These are phyloP conservation scores for Rhopilema esculentum DNA, from an alignment of 30 jellyfish, hydroid and myxozoan species.

Conservation along the genomic window DNA sequence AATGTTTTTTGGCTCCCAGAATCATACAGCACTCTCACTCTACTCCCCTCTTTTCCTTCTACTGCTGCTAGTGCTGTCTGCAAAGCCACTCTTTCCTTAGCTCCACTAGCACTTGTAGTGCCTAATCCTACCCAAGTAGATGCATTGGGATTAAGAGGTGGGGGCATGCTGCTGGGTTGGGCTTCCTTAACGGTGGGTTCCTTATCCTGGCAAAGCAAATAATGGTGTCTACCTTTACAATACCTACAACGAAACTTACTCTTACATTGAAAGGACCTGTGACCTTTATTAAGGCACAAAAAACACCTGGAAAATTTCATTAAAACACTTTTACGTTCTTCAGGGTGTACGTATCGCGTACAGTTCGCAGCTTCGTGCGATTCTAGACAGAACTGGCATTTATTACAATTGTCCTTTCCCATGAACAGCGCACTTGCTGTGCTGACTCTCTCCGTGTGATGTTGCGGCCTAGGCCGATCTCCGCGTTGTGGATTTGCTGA, in stretches of 20 bases:
- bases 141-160: not conserved
- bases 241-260: slow-evolving; percentile 10
- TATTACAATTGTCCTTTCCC: slow-evolving; percentile 14
- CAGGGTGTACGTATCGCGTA: slow-evolving; percentile 5
- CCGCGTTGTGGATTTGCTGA: not conserved
- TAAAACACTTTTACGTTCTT: slow-evolving; percentile 14
- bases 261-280: slow-evolving; percentile 16
- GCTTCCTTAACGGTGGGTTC: slow-evolving; percentile 16
- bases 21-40: slow-evolving; percentile 36
- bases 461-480: slow-evolving; percentile 2
- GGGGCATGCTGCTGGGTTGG: slow-evolving; percentile 1
- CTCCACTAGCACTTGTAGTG: slow-evolving; percentile 7
- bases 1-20: slow-evolving; percentile 51
- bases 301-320: slow-evolving; percentile 20
- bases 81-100: slow-evolving; percentile 23
- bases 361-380: slow-evolving; percentile 21
- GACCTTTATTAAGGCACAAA: slow-evolving; percentile 6
- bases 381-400: slow-evolving; percentile 7
- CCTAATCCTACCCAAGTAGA: not conserved
- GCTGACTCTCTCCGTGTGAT: not conserved
- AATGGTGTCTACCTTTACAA: slow-evolving; percentile 13
- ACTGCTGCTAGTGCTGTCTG: slow-evolving; percentile 42
- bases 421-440: slow-evolving; percentile 30
- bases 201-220: not conserved
- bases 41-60: slow-evolving; percentile 9